phyloP scores from a whole-genome alignment of 2,888 invertebrate species.

The Cryptocephalus moraei region DNA sequence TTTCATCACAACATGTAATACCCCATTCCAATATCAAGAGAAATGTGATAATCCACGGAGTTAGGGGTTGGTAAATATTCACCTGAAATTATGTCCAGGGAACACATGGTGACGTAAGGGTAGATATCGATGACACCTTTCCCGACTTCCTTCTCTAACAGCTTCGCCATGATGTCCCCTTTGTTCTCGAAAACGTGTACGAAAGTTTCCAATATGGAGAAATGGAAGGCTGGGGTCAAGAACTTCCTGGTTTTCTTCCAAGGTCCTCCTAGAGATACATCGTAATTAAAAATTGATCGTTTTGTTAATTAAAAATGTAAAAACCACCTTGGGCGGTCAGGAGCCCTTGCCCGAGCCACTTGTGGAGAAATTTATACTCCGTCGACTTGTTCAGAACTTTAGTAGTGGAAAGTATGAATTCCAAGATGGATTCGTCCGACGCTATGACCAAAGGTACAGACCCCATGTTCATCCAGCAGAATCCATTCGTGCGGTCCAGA shows the following conservation, averaged over 20 bases:
- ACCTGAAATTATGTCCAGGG: slow-evolving; percentile 55
- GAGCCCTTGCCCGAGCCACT: slow-evolving; percentile 33
- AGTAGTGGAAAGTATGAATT: slow-evolving; percentile 25
- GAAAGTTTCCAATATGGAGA: slow-evolving; percentile 64
- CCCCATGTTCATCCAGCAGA: too few species aligned
- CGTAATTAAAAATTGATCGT: not conserved
- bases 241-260: slow-evolving; percentile 63
- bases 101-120: slow-evolving; percentile 49
- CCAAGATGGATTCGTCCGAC: slow-evolving; percentile 18
- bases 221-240: slow-evolving; percentile 70
- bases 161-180: slow-evolving; percentile 45
- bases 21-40: too few species aligned
- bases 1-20: too few species aligned
- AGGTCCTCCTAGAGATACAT: slow-evolving; percentile 29
- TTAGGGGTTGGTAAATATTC: too few species aligned
- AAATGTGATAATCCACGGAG: too few species aligned
- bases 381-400: slow-evolving; percentile 26
- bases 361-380: slow-evolving; percentile 27
- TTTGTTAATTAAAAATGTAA: too few species aligned
- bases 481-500: too few species aligned
- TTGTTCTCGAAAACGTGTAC: slow-evolving; percentile 59
- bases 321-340: slow-evolving; percentile 29
- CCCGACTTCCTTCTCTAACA: slow-evolving; percentile 36
- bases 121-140: slow-evolving; percentile 48
- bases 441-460: slow-evolving; percentile 3